Percentiles rank a stretch among this genome's conserved stretches.
Evolutionary conservation across 53 echinoderm and acorn worm genomes (phyloP).

Genomic region (Antedon mediterranea): DNA sequence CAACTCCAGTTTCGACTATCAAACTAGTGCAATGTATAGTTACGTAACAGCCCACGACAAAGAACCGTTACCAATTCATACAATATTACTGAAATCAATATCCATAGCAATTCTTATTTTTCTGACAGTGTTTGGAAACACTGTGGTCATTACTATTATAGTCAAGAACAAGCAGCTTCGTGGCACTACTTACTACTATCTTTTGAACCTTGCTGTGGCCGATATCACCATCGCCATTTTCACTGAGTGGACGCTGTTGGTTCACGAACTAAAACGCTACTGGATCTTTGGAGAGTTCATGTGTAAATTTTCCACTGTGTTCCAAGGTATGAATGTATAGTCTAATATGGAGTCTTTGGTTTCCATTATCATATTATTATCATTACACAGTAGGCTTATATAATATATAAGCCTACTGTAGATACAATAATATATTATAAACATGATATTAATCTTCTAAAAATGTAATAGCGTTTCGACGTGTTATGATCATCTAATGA

Average conservation of each 20-base stretch:
- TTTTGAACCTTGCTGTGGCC: conserved; percentile 73
- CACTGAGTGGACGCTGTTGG: conserved; percentile 55
- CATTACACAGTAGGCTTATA: too few species aligned
- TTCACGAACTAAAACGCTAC: conserved; percentile 10
- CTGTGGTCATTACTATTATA: conserved; percentile 73
- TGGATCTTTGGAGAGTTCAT: conserved; percentile 71
- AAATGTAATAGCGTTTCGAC: too few species aligned
- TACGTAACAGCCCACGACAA: conserved; percentile 1
- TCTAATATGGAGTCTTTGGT: background rate
- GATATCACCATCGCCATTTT: conserved; percentile 58
- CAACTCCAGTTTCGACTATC: background rate
- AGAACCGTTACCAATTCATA: conserved; percentile 11
- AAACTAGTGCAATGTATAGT: too few species aligned
- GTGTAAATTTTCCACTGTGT: conserved; percentile 56
- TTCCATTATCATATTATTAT: too few species aligned
- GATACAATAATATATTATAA: too few species aligned
- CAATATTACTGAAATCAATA: conserved; percentile 32
- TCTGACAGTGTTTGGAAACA: conserved; percentile 51
- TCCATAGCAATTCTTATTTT: conserved; percentile 35
- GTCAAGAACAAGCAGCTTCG: conserved; percentile 75
- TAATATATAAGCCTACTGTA: too few species aligned
- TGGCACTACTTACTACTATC: conserved; percentile 66
- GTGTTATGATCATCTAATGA: too few species aligned
- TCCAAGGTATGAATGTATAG: conserved; percentile 34
- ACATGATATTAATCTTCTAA: too few species aligned